A percentile compares a stretch with the other conserved stretches of the same genome.
Evolutionary conservation across 2,888 invertebrate genomes (phyloP).

Genomic region (Melikaiella ostensackeni): DNA sequence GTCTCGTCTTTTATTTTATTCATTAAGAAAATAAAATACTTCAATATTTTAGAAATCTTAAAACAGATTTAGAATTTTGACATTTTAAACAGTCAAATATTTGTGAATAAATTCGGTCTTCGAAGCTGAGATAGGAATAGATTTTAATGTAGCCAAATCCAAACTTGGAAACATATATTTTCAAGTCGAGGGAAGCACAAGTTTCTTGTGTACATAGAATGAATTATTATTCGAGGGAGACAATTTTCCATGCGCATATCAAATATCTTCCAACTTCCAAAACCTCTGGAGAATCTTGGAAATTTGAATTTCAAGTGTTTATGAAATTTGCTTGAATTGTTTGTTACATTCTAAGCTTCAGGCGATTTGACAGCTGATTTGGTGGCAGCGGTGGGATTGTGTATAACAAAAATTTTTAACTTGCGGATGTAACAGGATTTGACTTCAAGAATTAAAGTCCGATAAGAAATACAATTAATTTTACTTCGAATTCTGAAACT

Average conservation of each 20-base stretch:
- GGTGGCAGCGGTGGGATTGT: too few species aligned
- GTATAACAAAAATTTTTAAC: neutral
- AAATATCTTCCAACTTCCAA: neutral
- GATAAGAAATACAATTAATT: neutral
- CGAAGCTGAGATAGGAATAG: neutral
- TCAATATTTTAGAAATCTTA: neutral
- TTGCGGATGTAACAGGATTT: neutral
- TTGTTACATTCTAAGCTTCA: too few species aligned
- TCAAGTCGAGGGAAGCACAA: neutral
- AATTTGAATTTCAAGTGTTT: neutral
- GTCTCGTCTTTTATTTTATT: neutral
- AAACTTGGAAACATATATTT: neutral
- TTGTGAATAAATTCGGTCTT: neutral
- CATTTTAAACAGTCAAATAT: neutral
- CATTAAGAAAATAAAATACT: neutral
- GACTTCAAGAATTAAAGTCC: neutral
- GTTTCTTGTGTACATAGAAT: neutral
- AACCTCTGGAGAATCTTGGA: neutral
- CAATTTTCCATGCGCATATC: slow-evolving; percentile 5
- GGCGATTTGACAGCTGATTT: too few species aligned
- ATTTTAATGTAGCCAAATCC: neutral
- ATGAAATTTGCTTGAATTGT: too few species aligned
- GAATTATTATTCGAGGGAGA: slow-evolving; percentile 18
- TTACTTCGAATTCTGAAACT: neutral
- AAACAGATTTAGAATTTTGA: too few species aligned